Evolutionary conservation across 2,797 vertebrate genomes (phyloP), one percentile per base, ranked within the genome.

Genomic region (Sylvilagus floridanus): DNA sequence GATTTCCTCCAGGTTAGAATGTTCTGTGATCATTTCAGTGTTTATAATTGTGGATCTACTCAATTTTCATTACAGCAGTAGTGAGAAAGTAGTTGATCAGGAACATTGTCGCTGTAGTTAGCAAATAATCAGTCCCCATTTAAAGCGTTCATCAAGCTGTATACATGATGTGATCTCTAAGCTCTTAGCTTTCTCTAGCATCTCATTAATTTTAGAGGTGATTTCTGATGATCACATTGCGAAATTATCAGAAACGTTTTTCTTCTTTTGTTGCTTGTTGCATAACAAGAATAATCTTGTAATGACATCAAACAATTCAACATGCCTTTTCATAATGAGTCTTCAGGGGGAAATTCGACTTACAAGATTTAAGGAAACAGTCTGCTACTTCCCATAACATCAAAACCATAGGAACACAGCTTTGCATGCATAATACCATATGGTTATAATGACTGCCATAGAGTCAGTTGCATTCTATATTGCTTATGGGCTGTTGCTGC

Each of bases 271-370:
- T 66, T 95, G 90, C 79, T 84, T 95, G 84, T 95, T 69, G 30
- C 84, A 42, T 62, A 93, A 72, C 5, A 50, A 95, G 57, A 92
- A 87, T 63, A 66, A 78, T 95, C 71, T 65, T 88, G 88, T 93
- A 93, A 95, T 73, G 77, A 94, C 83, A 95, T 79, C 77, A 84
- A 73, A 69, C 1, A 1, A 93, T 92, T 92, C 82, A 68, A 90
- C 71, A 17, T 85, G 92, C 66, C 78, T 96, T 85, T 96, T 95
- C 78, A 71, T 86, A 95, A 96, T 86, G 90, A 95, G 93, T 95
- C 96, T 97, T 96, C 30, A 47, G 95, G 94, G 95, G 88, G 69
- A 95, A 90, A 90, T 92, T 89, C 81, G 93, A 84, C 72, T 91
- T 88, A 93, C 22, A 71, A 97, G 88, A 94, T 93, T 89, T 94